A percentile compares a stretch with the other conserved stretches of the same genome.
phyloP scores from a whole-genome alignment of 2,797 vertebrate species.

The Hyperoplus lanceolatus region DNA sequence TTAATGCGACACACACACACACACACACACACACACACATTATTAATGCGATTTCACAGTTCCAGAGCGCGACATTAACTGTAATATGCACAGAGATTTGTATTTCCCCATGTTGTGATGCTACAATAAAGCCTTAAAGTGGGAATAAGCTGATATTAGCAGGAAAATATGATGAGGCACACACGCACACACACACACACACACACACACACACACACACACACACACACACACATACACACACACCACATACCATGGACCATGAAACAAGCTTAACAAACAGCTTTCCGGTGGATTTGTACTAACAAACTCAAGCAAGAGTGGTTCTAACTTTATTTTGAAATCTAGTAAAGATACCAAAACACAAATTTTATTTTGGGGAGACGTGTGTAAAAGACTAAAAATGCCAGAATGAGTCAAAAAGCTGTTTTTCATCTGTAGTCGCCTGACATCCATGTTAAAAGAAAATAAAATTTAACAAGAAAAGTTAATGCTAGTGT shows the following conservation, averaged over 20 bases:
- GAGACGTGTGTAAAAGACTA: too few species aligned
- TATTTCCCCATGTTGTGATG: neutral
- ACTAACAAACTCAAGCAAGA: neutral
- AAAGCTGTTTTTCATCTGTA: too few species aligned
- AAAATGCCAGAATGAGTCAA: too few species aligned
- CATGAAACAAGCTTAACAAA: neutral
- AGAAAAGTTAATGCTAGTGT: neutral
- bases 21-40: too few species aligned
- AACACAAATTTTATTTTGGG: neutral
- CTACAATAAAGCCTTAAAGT: neutral
- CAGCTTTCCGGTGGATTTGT: neutral
- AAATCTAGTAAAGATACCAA: neutral
- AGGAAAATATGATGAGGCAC: neutral
- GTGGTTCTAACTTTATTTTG: slow-evolving; percentile 4
- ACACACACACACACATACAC: too few species aligned
- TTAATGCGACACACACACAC: slow-evolving; percentile 14
- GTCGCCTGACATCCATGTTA: too few species aligned
- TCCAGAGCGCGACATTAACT: neutral
- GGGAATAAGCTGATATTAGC: neutral
- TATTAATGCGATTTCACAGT: too few species aligned
- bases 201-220: too few species aligned
- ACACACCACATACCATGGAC: neutral
- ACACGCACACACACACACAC: too few species aligned
- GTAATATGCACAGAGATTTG: neutral
- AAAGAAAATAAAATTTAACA: too few species aligned